These are phyloP conservation scores for Lepus timidus DNA, from an alignment of 2,113 vertebrate genomes.

Conservation along the genomic window DNA sequence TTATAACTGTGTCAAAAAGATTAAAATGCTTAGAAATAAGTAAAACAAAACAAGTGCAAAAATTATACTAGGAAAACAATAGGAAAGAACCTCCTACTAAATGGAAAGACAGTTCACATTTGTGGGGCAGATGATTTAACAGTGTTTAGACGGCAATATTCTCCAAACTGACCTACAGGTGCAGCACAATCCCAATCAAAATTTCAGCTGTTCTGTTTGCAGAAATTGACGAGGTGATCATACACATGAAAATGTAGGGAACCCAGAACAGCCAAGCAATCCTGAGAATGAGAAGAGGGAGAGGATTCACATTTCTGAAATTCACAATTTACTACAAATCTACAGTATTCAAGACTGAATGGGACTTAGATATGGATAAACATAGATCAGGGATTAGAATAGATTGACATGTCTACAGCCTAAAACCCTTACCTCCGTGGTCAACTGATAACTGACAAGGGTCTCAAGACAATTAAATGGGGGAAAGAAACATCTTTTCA, in stretches of 20 bases:
- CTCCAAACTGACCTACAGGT: neutral
- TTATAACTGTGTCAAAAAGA: conserved; percentile 3
- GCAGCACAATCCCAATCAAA: conserved; percentile 28
- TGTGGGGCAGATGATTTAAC: neutral
- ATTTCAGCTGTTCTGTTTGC: neutral
- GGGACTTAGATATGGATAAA: neutral
- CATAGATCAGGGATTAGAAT: neutral
- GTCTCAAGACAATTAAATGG: neutral
- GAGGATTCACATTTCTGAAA: neutral
- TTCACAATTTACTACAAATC: conserved; percentile 26
- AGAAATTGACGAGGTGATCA: conserved; percentile 32
- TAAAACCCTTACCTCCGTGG: neutral
- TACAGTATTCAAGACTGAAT: neutral
- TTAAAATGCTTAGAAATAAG: conserved; percentile 47
- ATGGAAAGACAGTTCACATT: neutral
- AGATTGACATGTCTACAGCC: neutral
- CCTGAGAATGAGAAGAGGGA: conserved; percentile 18
- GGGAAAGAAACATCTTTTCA: neutral
- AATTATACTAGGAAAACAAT: conserved; percentile 42
- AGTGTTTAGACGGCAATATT: neutral
- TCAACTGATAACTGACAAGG: neutral
- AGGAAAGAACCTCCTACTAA: conserved; percentile 18
- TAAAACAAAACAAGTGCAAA: conserved; percentile 13
- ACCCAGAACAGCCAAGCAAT: conserved; percentile 40
- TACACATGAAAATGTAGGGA: conserved; percentile 18